Percentiles rank a stretch among this genome's conserved stretches.
Conservation (phyloP, 2,888 invertebrate species). For the Aquatica leii region DNA sequence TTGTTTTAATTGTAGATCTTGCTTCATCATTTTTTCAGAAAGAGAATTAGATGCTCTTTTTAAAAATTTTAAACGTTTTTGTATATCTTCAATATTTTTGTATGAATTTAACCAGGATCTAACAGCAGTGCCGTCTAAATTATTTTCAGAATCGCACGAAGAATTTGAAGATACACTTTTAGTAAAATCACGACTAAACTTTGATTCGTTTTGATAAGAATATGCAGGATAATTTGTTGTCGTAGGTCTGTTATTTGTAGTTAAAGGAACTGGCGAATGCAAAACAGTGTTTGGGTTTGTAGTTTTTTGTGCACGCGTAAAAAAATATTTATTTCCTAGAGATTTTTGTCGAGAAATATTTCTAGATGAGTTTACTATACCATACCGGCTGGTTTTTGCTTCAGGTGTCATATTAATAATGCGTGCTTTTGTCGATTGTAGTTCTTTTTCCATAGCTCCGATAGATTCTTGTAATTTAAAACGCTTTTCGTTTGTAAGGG, state of each 20-base stretch:
- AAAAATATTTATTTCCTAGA: too few relatives aligned
- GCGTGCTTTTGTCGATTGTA: slow-evolving; percentile 55
- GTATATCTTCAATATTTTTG: slow-evolving; percentile 6
- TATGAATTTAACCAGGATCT: slow-evolving; percentile 11
- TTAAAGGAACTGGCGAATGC: too few relatives aligned
- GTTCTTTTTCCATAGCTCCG: slow-evolving; percentile 54
- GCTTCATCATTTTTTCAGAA: neutral
- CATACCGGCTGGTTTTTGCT: slow-evolving; percentile 53
- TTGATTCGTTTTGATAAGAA: too few relatives aligned
- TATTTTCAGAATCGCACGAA: neutral
- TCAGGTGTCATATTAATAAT: slow-evolving; percentile 51
- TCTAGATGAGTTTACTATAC: neutral
- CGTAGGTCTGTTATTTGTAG: too few relatives aligned
- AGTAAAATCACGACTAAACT: too few relatives aligned
- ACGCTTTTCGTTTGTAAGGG: slow-evolving; percentile 54
- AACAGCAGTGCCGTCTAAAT: neutral
- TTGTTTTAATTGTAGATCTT: slow-evolving; percentile 6
- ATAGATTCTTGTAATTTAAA: slow-evolving; percentile 56
- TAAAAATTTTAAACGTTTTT: slow-evolving; percentile 14
- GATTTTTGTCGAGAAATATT: too few relatives aligned
- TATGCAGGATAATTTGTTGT: too few relatives aligned
- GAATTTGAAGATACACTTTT: too few relatives aligned
- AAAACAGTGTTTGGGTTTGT: too few relatives aligned
- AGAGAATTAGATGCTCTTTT: slow-evolving; percentile 8
- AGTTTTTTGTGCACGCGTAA: too few relatives aligned